Evolutionary conservation across 2,888 invertebrate genomes (phyloP), one percentile per base, ranked within the genome.

Genomic region (Tipula lateralis): DNA sequence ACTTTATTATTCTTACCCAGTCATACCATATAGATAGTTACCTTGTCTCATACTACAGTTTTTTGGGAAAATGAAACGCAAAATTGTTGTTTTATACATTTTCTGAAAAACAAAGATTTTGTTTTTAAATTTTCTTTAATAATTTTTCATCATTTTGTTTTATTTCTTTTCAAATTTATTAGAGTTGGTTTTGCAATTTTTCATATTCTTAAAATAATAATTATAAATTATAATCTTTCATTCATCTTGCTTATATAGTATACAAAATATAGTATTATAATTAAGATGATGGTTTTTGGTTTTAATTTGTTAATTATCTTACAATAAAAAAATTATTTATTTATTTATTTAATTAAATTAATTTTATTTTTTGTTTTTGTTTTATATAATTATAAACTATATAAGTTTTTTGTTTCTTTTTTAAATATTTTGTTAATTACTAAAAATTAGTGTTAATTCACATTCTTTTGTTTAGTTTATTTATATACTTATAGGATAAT

Each of bases 301-400:
- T 66, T 66, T 66, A 66, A 24, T 66, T 66, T n/a, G 66, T 66
- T 66, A 66, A 66, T 66, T 66, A 66, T 66, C 66, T 66, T 66
- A 66, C 66, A 66, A 66, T 66, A 66, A 66, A 66, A 66, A 66
- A 66, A 66, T 66, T 66, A 66, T 66, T 66, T 24, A 66, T 66
- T 66, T 66, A 66, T 19, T 66, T 66, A 66, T 24, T 66, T 24
- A 66, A 66, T 24, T 66, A 24, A 24, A 66, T 66, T 66, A 24
- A 66, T 66, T 24, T 24, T 1, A 24, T 24, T 66, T 24, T 24
- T 9, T 66, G 7, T 24, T 2, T 44, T 50, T 1, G 1, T 19
- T 50, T 24, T 66, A 66, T 66, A 24, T 66, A 66, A 66, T 66
- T 24, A 66, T 66, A 66, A 66, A 66, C 66, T 66, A 66, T 66